phyloP scores from a whole-genome alignment of 2,113 vertebrate species.

The Chionis minor region DNA sequence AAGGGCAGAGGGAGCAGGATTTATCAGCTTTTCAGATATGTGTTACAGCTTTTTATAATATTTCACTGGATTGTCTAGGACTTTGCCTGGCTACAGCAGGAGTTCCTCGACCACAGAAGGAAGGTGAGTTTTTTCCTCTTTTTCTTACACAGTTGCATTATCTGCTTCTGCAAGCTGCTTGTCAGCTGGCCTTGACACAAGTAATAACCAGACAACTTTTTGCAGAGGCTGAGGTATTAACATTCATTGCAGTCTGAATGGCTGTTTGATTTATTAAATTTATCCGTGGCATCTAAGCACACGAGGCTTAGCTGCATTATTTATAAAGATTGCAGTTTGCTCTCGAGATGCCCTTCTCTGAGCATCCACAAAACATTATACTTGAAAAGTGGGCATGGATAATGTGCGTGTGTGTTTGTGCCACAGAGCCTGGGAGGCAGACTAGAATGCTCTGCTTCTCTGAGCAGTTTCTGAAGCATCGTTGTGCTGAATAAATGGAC shows the following conservation, averaged over 20 bases:
- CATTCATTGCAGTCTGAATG: neutral
- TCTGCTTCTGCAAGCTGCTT: neutral
- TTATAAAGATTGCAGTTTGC: neutral
- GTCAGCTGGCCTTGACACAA: neutral
- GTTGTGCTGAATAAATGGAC: neutral
- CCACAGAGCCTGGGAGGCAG: neutral
- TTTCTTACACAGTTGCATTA: neutral
- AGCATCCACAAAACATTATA: neutral
- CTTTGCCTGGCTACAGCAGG: neutral
- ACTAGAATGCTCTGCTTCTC: neutral
- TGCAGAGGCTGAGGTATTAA: neutral
- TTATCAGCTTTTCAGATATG: neutral
- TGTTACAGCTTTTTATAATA: neutral
- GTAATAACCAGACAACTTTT: constrained; percentile 40
- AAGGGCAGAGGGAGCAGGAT: constrained; percentile 17
- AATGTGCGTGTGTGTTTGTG: neutral
- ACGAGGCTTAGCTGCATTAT: neutral
- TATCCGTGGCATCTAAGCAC: neutral
- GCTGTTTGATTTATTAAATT: neutral
- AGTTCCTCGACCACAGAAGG: neutral
- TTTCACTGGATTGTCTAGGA: neutral
- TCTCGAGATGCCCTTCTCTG: neutral
- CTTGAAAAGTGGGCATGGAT: neutral
- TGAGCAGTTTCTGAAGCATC: neutral
- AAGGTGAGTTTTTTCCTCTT: constrained; percentile 21